A percentile compares a stretch with the other conserved stretches of the same genome.
phyloP scores from a whole-genome alignment of 2,888 invertebrate genomes.

The Amaurobius ferox region DNA sequence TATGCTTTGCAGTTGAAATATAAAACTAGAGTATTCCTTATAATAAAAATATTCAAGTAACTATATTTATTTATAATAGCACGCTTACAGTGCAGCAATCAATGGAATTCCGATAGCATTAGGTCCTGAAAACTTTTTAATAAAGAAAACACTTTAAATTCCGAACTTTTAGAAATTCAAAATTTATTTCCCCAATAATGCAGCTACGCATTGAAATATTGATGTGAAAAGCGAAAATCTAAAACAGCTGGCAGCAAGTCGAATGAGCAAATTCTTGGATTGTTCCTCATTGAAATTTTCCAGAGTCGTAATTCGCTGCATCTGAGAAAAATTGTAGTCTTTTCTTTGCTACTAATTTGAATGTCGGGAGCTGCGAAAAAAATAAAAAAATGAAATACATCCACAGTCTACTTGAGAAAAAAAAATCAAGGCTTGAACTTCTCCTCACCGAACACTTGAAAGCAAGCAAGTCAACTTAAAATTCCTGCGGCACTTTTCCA shows the following conservation, averaged over 20 bases:
- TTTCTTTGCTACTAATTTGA: constrained; percentile 3
- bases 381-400: constrained; percentile 18
- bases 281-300: neutral
- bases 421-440: constrained; percentile 43
- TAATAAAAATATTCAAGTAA: too few species aligned
- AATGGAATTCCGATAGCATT: too few species aligned
- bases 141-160: too few species aligned
- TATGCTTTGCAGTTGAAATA: too few species aligned
- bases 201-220: constrained; percentile 1
- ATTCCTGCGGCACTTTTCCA: constrained; percentile 50
- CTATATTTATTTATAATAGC: too few species aligned
- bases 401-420: constrained; percentile 20
- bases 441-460: constrained; percentile 27
- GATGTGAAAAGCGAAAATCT: neutral
- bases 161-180: too few species aligned
- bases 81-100: too few species aligned
- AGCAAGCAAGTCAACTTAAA: constrained; percentile 34
- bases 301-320: neutral
- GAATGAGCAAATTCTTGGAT: neutral
- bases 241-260: neutral
- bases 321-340: neutral
- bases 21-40: too few species aligned
- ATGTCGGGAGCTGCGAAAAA: constrained; percentile 17
- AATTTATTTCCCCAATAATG: too few species aligned
- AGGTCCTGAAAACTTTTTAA: too few species aligned